Evolutionary conservation across 2,113 vertebrate species (phyloP), one percentile per base, ranked within the genome.

Genomic region (Polypterus bichir): DNA sequence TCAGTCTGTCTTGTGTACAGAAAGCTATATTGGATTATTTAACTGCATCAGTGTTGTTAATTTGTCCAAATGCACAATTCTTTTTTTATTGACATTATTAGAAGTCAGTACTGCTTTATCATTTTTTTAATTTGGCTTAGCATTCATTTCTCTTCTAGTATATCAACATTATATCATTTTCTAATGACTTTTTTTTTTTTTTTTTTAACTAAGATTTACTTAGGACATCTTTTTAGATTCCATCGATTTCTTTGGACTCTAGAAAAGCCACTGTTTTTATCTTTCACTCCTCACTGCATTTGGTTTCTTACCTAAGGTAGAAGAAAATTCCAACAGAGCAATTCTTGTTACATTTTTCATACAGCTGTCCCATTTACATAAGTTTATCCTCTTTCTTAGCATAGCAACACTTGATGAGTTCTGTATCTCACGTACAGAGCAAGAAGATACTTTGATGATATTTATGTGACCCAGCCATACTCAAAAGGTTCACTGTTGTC

Each of bases 401-500:
- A 53, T 58, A 68, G 56, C 27, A 65, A 44, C 49, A 5, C 48
- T 44, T 45, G 57, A 53, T 49, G 48, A 57, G 54, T 65, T 65
- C 53, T 67, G 68, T 70, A 70, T 74, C 71, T 69, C 62, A 47
- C 52, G 66, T 47, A 7, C 3, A 64, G 66, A 59, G 70, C 6
- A 9, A 9, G 54, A 49, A 45, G 55, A 70, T 55, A 70, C 10
- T 67, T 62, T 72, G 54, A 72, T 64, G 66, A 57, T 71, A 68
- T 68, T 69, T 70, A 63, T 49, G 60, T 75, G 66, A 71, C 56
- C 7, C 64, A 69, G 65, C 9, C 76, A 64, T 7, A 68, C 70
- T 57, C 48, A 69, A 65, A 71, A 68, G 66, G 70, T 73, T 71
- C 70, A 68, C 66, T 63, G 76, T 72, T 79, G 53, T 79, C 68